Evolutionary conservation across 2,888 invertebrate genomes (phyloP), one percentile per base, ranked within the genome.

Genomic region (Dinocampus coccinellae): DNA sequence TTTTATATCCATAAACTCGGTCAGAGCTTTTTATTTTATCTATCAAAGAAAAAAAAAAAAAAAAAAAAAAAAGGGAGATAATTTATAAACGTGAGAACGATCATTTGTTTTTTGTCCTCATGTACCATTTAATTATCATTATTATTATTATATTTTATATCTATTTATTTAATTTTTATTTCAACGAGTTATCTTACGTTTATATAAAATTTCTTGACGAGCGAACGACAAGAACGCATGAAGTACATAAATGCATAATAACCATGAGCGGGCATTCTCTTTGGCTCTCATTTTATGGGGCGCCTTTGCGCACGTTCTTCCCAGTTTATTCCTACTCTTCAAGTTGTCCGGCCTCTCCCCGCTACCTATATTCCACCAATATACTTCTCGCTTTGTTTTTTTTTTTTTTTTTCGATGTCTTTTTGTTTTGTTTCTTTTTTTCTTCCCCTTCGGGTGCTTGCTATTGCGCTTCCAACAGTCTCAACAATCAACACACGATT

Each of bases 391-490:
- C 60, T 42, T 47, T 68, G 60, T 10, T 57, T 53, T 42, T 47
- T 68, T 68, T 10, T 57, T 53, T 52, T 58, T 47, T 68, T 47
- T 60, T 68, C 67, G 42, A 29, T 52, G 26, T n/a, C 33, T 22
- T 42, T 60, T 58, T 47, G 42, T 47, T n/a, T n/a, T n/a, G n/a
- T n/a, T n/a, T n/a, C 42, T 47, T 68, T 68, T 10, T 57, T 53
- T 52, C 47, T 47, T 68, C 60, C 47, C 60, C 67, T 26, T 4
- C 61, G 26, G n/a, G n/a, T n/a, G n/a, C n/a, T 55, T 53, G 62
- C 62, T 57, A 29, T 39, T 26, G 62, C 53, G 69, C 55, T 75
- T 70, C 11, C 68, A 61, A 61, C n/a, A n/a, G n/a, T n/a, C n/a
- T n/a, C n/a, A n/a, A n/a, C n/a, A n/a, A n/a, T n/a, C n/a, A n/a